Base-by-base conservation (phyloP, 1,140 invertebrate species). In the Drosophila pseudoobscura region DNA sequence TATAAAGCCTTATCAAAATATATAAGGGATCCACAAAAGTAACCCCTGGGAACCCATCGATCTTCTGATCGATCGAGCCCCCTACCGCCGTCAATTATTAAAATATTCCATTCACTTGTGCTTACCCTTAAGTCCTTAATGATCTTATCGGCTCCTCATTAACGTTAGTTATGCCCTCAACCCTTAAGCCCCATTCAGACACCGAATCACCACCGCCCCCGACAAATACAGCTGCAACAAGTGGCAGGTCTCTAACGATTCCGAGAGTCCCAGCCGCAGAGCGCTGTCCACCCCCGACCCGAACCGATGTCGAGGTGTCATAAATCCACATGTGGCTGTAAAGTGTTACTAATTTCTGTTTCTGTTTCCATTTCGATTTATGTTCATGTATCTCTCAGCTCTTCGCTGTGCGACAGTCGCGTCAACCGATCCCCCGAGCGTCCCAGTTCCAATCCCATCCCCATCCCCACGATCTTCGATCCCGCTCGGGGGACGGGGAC, bases 281-380 rank as follows among this genome's bases (percentile, higher is more conserved):
- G 31, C 29, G 9, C 9, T 35, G 31, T 31, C 17, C 57, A 56
- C 79, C 74, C 59, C 51, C 46, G n/a, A 50, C 31, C 17, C 44
- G 24, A 26, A 5, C 26, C 44, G 26, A 24, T 29, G 26, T 50
- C 39, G 63, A 70, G 63, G 76, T 82, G 82, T 79, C 84, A 88
- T 88, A 88, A 88, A 88, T 88, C 66, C 83, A 87, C 83, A 88
- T 85, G 68, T 85, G 80, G 76, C 47, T 76, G 73, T 84, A 84
- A 84, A 84, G 80, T 84, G 75, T 83, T 84, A 79, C 63, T 80
- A 78, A 78, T 85, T 85, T 85, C 53, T 57, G 59, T 78, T 64
- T 70, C 50, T 49, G 47, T 82, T 74, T 63, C 66, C 55, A 59
- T 64, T 79, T 69, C 71, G 54, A 52, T 75, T 65, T 76, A 68